phyloP scores from a whole-genome alignment of 2,797 vertebrate genomes.

The Liparis tanakae region DNA sequence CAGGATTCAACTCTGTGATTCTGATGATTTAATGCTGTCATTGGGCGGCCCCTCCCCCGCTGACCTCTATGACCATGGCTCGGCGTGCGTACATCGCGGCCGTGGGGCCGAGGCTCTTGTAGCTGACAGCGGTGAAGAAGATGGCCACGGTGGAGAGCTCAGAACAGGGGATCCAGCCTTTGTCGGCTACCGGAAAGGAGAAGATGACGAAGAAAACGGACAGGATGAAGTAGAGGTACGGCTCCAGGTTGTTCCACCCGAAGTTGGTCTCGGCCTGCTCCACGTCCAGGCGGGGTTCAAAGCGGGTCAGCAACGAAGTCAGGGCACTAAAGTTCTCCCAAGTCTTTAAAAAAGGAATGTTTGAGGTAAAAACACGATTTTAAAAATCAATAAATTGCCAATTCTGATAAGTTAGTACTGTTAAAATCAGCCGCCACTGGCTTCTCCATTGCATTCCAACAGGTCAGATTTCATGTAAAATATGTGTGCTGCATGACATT shows the following conservation, averaged over 20 bases:
- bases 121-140: slow-evolving; percentile 94
- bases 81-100: slow-evolving; percentile 87
- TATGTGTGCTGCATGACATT: not conserved
- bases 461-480: slow-evolving; percentile 5
- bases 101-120: slow-evolving; percentile 89
- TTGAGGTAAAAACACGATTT: not conserved
- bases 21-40: not conserved
- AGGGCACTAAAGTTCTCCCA: slow-evolving; percentile 95
- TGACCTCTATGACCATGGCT: slow-evolving; percentile 89
- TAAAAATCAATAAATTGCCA: not conserved
- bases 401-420: not conserved
- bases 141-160: slow-evolving; percentile 91
- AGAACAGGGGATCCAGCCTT: slow-evolving; percentile 94
- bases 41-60: not conserved
- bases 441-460: not conserved
- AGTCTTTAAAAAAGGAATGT: slow-evolving; percentile 72
- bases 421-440: not conserved
- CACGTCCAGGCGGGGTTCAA: slow-evolving; percentile 93
- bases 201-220: slow-evolving; percentile 96
- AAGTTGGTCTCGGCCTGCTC: slow-evolving; percentile 96
- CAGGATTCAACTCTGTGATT: slow-evolving; percentile 9
- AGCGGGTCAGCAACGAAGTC: slow-evolving; percentile 91
- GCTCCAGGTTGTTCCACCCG: slow-evolving; percentile 96
- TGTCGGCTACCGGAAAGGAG: slow-evolving; percentile 95
- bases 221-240: slow-evolving; percentile 92